phyloP scores from a whole-genome alignment of 2,113 vertebrate genomes.

The Bothrops jararaca region DNA sequence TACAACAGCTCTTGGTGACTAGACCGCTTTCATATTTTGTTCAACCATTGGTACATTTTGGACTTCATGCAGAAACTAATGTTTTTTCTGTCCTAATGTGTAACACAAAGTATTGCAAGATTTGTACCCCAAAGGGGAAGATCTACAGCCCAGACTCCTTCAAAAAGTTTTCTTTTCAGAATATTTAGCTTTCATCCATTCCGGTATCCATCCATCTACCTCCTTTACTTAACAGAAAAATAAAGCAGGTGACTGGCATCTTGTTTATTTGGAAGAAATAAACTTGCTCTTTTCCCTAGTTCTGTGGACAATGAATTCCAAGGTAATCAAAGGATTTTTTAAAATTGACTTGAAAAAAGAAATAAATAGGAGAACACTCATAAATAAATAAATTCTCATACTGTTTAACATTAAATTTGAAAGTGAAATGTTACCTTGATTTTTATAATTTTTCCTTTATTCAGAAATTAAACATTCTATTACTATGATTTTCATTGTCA shows the following conservation, averaged over 20 bases:
- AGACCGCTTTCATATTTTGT: not conserved
- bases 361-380: not conserved
- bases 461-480: not conserved
- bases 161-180: not conserved
- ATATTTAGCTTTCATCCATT: not conserved
- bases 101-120: not conserved
- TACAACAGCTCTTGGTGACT: not conserved
- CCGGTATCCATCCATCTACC: not conserved
- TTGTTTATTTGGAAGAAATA: not conserved
- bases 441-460: not conserved
- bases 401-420: not conserved
- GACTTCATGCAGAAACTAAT: not conserved
- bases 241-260: not conserved
- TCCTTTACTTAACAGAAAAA: slow-evolving; percentile 2
- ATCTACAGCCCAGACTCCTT: not conserved
- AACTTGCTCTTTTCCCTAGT: not conserved
- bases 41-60: not conserved
- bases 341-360: not conserved
- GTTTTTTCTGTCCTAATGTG: not conserved
- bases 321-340: not conserved
- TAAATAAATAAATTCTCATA: not conserved
- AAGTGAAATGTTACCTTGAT: not conserved
- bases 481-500: not conserved
- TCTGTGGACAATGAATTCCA: not conserved
- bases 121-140: not conserved